Conservation (phyloP, 2,797 vertebrate species). For the Smutsia temminckii region DNA sequence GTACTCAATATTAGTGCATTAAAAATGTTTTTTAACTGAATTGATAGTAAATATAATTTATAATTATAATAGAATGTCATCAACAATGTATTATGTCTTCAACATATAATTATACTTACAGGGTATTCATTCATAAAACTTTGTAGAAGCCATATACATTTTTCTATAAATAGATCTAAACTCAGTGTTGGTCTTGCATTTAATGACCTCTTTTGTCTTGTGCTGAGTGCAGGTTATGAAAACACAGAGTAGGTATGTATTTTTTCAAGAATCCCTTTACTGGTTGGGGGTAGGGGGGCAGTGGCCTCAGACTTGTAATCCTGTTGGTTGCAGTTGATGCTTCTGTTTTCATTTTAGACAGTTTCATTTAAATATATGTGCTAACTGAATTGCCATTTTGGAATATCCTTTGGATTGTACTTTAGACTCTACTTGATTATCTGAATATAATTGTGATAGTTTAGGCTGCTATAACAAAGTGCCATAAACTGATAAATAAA, state of each 20-base stretch:
- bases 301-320: neutral
- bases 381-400: neutral
- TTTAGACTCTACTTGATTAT: neutral
- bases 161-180: neutral
- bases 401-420: neutral
- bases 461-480: neutral
- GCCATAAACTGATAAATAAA: neutral
- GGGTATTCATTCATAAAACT: neutral
- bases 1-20: conserved; percentile 73
- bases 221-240: neutral
- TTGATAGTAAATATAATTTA: neutral
- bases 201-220: neutral
- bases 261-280: neutral
- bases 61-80: neutral
- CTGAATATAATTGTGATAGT: neutral
- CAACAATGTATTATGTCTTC: neutral
- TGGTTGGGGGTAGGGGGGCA: neutral
- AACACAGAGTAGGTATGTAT: neutral
- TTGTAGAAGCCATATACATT: neutral
- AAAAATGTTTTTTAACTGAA: conserved; percentile 23
- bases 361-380: neutral
- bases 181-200: neutral
- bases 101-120: neutral
- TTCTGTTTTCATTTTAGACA: neutral
- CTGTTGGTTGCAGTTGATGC: neutral